Conservation (phyloP, 2,113 vertebrate genomes). For the Microtus ochrogaster region DNA sequence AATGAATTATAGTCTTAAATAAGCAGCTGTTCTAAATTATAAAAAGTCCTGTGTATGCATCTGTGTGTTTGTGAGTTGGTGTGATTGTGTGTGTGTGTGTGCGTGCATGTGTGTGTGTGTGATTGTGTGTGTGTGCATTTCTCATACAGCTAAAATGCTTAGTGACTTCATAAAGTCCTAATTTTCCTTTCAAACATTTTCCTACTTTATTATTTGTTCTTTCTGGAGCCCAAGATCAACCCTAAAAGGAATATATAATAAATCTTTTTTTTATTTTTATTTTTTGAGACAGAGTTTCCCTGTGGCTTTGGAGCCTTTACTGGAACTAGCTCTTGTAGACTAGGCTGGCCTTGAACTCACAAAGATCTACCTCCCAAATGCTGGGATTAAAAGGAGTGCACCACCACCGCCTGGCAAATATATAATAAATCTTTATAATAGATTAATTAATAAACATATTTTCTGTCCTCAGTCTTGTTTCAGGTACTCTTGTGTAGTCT, state of each 20-base stretch:
- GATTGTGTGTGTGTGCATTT: background rate
- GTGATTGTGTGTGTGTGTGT: background rate
- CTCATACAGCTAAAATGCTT: background rate
- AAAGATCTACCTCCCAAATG: too few relatives aligned
- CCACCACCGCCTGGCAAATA: background rate
- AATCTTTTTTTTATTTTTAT: background rate
- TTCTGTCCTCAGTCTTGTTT: background rate
- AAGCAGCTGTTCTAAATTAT: background rate
- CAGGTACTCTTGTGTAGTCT: too few relatives aligned
- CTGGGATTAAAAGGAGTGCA: too few relatives aligned
- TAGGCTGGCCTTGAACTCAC: too few relatives aligned
- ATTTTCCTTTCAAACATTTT: background rate
- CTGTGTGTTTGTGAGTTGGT: background rate
- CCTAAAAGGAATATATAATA: background rate
- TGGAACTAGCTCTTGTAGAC: too few relatives aligned
- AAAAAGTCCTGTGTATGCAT: background rate
- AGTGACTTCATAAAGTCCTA: background rate
- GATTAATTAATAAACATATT: background rate
- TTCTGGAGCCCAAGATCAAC: background rate
- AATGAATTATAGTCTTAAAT: constrained; percentile 33
- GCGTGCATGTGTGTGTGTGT: background rate
- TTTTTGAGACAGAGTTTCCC: too few relatives aligned
- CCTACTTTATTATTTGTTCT: background rate
- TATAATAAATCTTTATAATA: background rate
- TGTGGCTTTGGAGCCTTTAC: too few relatives aligned